Base-by-base conservation (phyloP, 1,140 invertebrate genomes). In the Limonius californicus region DNA sequence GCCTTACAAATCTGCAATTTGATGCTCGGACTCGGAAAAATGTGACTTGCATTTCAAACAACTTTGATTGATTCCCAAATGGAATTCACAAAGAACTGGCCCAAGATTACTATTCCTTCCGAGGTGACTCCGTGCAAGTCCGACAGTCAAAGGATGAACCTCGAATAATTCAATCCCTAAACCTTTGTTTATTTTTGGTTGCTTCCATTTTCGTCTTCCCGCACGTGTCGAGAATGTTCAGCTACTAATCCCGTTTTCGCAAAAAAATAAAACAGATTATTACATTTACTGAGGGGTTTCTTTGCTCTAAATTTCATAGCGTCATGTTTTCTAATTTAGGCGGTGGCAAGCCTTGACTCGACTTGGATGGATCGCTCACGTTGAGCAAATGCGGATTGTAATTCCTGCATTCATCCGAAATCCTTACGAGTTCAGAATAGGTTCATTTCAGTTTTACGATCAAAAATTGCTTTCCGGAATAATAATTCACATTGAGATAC, bases 391-490 rank as follows among this genome's bases (percentile, higher is more conserved):
- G n/a, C 7, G n/a, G 2, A 39, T 39, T 39, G 35, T 39, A 39
- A 39, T 39, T 39, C 11, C n/a, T 39, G 2, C 35, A 21, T 50
- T 19, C 45, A 19, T 2, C 16, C 12, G 15, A 50, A 50, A 50
- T 50, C 15, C 14, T 50, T 18, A 50, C 45, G 45, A 50, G 3
- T 50, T 50, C 14, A 12, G 45, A 19, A 50, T 18, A 21, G 45
- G 45, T 50, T 50, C 45, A 50, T 50, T 50, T 21, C 45, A 21
- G 16, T 50, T 50, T 50, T 50, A 50, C 16, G 45, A 50, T 50
- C 45, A 50, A 50, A 50, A 50, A 50, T 50, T 50, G 45, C 45
- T 50, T 50, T 50, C 45, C 14, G 20, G 45, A 16, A 50, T 50
- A 50, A 39, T 39, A 50, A 50, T 50, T 50, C 45, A 50, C 8